phyloP scores from a whole-genome alignment of 2,113 vertebrate genomes.

The Strigops habroptila region DNA sequence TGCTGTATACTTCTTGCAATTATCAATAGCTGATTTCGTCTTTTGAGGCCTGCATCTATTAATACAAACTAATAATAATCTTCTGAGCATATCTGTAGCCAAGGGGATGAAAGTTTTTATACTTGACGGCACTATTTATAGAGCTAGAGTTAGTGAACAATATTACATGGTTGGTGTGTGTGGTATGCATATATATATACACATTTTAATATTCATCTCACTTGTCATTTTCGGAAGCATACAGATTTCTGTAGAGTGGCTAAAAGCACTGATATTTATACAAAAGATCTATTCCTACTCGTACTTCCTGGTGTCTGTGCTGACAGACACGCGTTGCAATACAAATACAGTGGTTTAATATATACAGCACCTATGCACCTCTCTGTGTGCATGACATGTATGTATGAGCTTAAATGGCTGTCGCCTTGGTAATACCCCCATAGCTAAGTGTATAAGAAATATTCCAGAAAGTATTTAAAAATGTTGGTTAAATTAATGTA shows the following conservation, averaged over 20 bases:
- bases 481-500: neutral
- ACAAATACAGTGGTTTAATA: neutral
- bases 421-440: neutral
- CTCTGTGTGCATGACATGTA: neutral
- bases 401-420: neutral
- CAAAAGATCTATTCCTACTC: neutral
- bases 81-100: conserved; percentile 77
- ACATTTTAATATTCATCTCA: neutral
- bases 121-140: conserved; percentile 25
- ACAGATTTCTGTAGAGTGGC: neutral
- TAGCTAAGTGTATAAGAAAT: neutral
- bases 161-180: neutral
- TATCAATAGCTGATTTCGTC: conserved; percentile 99
- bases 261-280: neutral
- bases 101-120: conserved; percentile 66
- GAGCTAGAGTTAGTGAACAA: neutral
- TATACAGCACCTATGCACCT: neutral
- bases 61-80: conserved; percentile 97
- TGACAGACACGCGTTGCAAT: neutral
- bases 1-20: conserved; percentile 97
- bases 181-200: neutral
- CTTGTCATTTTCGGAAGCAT: neutral
- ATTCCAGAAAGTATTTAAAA: neutral
- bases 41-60: conserved; percentile 97
- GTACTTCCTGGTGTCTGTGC: neutral